Base-by-base conservation (phyloP, 37 sponge, comb jelly and placozoan species). In the Trichoplax adhaerens region DNA sequence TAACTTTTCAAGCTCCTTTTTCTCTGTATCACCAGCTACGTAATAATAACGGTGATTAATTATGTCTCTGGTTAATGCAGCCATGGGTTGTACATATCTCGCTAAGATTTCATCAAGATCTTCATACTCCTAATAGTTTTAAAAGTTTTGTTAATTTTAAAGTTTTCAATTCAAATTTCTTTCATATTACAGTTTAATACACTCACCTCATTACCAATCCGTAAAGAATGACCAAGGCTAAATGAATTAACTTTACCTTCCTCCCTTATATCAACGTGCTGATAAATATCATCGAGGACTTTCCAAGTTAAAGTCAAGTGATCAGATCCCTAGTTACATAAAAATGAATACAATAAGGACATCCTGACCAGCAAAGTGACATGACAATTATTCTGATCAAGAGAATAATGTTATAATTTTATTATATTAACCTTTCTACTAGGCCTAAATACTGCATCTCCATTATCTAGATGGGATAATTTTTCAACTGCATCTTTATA, bases 71-170 rank as follows among this genome's bases (percentile, higher is more conserved):
- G 85, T 85, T 55, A 71, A 70, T 12, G 77, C 67, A 0, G 93
- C 91, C 85, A 91, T 86, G 3, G 89, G 89, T 57, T 96, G 87
- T 46, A 96, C 77, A 73, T 74, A 91, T 12, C 93, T 70, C 2
- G 99, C 99, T 8, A 96, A 70, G n/a, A 96, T 91, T 70, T 96
- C 99, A 80, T 96, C 99, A 62, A 96, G 65, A 66, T 96, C 99
- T 80, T 96, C 99, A 81, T 77, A 96, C 52, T 86, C 89, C 94
- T 89, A 47, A 5, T 46, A 50, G 55, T 46, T 47, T 52, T n/a
- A 49, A 50, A 1, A n/a, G 29, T 5, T 66, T 8, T 6, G 5
- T 67, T 5, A 69, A 67, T 49, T 12, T 70, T 67, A 29, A 52
- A 55, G 5, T 75, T 57, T 50, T n/a, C 3, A 68, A 29, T 56